Base-by-base conservation (phyloP, 2,797 vertebrate species). In the Antennarius maculatus region DNA sequence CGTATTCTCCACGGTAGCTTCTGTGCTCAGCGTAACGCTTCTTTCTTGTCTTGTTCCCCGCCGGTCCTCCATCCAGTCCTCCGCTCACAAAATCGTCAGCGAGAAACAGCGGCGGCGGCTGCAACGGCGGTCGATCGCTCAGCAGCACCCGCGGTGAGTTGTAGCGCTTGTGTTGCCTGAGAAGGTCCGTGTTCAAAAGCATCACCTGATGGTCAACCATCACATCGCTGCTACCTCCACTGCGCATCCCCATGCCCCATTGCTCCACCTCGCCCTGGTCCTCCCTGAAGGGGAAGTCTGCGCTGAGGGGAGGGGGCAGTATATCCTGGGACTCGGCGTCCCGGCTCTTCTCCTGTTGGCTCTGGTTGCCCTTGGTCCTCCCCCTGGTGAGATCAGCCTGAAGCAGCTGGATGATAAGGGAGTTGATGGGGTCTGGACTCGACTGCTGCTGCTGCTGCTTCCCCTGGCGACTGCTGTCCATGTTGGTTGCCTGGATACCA, bases 361-460 rank as follows among this genome's bases (percentile, higher is more conserved):
- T 88, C 56, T 88, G 84, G 71, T 82, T 87, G 9, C 66, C 79
- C 78, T 78, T 14, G 6, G 71, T 83, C 77, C 88, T 90, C 68
- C 94, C 95, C 83, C 93, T 94, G 54, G 95, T 94, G 82, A 99
- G 93, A 90, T 99, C 97, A 9, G 95, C 95, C 91, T 97, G 97
- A 61, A 99, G 96, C 74, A 99, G 94, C 89, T 96, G 97, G 83
- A 97, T 97, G 77, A 99, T 97, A 18, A 99, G 94, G 7, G 96
- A 95, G 92, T 97, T 98, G 69, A 99, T 92, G 0, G 97, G 96
- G 91, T 97, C 96, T 76, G 96, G 94, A 15, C 95, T 95, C 56
- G 95, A 82, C 91, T 90, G 81, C 78, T 88, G 90, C 46, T 80
- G 8, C 46, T 82, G 84, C 37, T 83, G 81, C 55, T 93, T 90